These are phyloP conservation scores for Notospermus geniculatus DNA, from an alignment of 1,140 invertebrate species.

Conservation along the genomic window DNA sequence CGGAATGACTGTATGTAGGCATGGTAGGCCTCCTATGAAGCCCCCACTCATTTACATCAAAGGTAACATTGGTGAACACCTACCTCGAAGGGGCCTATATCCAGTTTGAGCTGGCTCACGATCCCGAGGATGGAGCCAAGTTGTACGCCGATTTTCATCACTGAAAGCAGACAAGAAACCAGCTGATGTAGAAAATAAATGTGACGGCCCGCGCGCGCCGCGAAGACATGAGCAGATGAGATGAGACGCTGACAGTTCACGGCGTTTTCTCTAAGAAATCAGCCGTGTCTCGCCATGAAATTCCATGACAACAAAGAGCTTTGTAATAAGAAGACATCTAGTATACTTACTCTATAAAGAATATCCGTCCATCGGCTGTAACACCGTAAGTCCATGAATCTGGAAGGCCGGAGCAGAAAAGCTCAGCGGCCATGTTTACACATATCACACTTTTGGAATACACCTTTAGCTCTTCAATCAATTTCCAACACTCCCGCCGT, in stretches of 20 bases:
- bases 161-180: constrained; percentile 28
- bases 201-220: too few relatives aligned
- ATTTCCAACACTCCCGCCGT: too few relatives aligned
- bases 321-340: neutral
- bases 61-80: constrained; percentile 9
- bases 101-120: constrained; percentile 37
- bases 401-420: constrained; percentile 32
- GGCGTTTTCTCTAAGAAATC: constrained; percentile 10
- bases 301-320: constrained; percentile 10
- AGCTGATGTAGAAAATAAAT: too few relatives aligned
- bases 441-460: too few relatives aligned
- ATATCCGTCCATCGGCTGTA: constrained; percentile 46
- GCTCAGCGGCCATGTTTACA: constrained; percentile 36
- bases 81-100: constrained; percentile 28
- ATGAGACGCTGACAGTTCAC: constrained; percentile 20
- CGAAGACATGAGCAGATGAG: too few relatives aligned
- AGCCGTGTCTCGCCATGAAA: constrained; percentile 8
- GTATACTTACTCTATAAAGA: constrained; percentile 48
- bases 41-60: too few relatives aligned
- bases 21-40: too few relatives aligned
- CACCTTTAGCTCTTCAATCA: too few relatives aligned
- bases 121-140: constrained; percentile 44
- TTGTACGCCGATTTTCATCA: constrained; percentile 35
- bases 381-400: constrained; percentile 39
- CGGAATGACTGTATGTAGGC: too few relatives aligned